A percentile compares a stretch with the other conserved stretches of the same genome.
Evolutionary conservation across 2,113 vertebrate genomes (phyloP).

Genomic region (Triplophysa siluroides): DNA sequence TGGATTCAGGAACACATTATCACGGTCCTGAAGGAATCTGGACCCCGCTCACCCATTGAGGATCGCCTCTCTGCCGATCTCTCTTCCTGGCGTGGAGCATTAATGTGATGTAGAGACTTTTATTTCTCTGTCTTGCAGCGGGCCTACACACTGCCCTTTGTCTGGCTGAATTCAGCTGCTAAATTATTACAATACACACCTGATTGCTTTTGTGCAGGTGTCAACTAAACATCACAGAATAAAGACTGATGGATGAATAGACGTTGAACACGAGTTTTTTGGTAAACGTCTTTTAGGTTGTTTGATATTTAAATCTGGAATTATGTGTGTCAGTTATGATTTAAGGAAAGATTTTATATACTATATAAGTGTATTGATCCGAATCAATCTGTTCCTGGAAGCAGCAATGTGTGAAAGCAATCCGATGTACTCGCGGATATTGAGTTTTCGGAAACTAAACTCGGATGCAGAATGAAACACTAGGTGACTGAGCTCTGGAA

Average conservation of each 20-base stretch:
- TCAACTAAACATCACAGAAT: constrained; percentile 31
- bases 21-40: constrained; percentile 27
- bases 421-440: constrained; percentile 15
- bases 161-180: constrained; percentile 40
- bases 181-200: constrained; percentile 32
- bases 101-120: constrained; percentile 37
- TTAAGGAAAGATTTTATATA: not conserved
- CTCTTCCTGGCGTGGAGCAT: constrained; percentile 38
- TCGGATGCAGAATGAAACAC: constrained; percentile 2
- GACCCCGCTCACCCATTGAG: constrained; percentile 19
- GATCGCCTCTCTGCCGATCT: constrained; percentile 24
- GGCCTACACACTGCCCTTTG: constrained; percentile 30
- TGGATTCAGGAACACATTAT: constrained; percentile 31
- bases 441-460: constrained; percentile 14
- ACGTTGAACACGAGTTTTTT: not conserved
- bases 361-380: not conserved
- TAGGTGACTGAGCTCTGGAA: not conserved
- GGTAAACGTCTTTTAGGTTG: not conserved
- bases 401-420: constrained; percentile 22
- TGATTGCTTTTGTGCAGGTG: constrained; percentile 34
- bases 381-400: constrained; percentile 11
- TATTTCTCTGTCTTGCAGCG: constrained; percentile 39
- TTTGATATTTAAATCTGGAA: constrained; percentile 5
- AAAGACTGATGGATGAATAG: constrained; percentile 36
- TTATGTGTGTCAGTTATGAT: constrained; percentile 2